Percentiles rank a stretch among this genome's conserved stretches.
Evolutionary conservation across 2,888 invertebrate species (phyloP).

Genomic region (Acanthacorydalis orientalis): DNA sequence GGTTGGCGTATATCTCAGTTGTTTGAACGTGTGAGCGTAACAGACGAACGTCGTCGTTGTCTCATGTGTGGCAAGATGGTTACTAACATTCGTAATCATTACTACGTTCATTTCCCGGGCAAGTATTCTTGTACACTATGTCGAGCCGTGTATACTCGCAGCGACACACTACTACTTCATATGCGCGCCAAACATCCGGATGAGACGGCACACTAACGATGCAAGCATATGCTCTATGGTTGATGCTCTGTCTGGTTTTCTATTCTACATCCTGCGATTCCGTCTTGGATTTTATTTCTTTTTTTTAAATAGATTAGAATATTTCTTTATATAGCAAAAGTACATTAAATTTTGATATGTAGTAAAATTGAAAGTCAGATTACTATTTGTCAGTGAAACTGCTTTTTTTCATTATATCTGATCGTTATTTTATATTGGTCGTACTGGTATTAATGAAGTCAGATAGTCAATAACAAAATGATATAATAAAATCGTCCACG

Average conservation of each 20-base stretch:
- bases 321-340: not conserved
- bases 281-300: not conserved
- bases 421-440: no score
- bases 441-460: no score
- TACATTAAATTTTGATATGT: no score
- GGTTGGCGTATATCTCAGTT: conserved; percentile 37
- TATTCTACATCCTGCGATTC: not conserved
- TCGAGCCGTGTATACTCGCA: conserved; percentile 39
- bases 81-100: conserved; percentile 41
- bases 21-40: conserved; percentile 37
- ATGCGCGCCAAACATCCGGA: conserved; percentile 37
- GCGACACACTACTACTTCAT: conserved; percentile 37
- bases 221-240: no score
- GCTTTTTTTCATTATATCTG: no score
- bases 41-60: conserved; percentile 38
- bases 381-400: no score
- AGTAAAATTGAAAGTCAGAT: no score
- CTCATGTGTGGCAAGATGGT: conserved; percentile 42
- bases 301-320: not conserved
- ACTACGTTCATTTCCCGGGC: conserved; percentile 42
- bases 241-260: no score
- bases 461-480: no score
- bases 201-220: conserved; percentile 2
- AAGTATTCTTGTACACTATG: conserved; percentile 38
- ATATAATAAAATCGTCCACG: no score